phyloP scores from a whole-genome alignment of 2,888 invertebrate species.

The Drosophila putrida region DNA sequence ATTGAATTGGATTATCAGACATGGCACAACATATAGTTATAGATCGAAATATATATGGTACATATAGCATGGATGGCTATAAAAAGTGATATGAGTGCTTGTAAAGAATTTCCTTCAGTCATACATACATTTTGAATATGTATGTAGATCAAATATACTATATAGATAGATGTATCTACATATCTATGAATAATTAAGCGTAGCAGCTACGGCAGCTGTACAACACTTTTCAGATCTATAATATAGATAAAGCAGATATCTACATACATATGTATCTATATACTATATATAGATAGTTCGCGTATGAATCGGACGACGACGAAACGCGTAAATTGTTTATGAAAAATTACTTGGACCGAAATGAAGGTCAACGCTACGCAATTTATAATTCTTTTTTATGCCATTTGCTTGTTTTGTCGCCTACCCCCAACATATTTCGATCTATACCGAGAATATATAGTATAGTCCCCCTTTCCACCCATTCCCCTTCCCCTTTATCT shows the following conservation, averaged over 20 bases:
- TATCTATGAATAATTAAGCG: constrained; percentile 76
- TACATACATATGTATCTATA: constrained; percentile 15
- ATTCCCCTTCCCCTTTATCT: neutral
- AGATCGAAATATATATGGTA: neutral
- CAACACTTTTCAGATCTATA: constrained; percentile 56
- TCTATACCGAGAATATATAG: constrained; percentile 21
- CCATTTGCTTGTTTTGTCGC: constrained; percentile 58
- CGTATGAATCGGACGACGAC: constrained; percentile 24
- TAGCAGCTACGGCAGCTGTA: constrained; percentile 69
- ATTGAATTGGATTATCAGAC: constrained; percentile 44
- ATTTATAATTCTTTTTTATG: constrained; percentile 80
- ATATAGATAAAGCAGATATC: constrained; percentile 6
- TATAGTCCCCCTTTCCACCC: neutral
- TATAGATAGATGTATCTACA: constrained; percentile 10
- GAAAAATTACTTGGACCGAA: constrained; percentile 80
- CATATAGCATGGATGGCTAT: constrained; percentile 3
- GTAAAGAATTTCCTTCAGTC: constrained; percentile 31
- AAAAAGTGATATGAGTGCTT: constrained; percentile 26
- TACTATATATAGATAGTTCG: constrained; percentile 26
- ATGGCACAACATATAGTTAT: constrained; percentile 9
- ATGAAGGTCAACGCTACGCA: constrained; percentile 81
- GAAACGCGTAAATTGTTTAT: constrained; percentile 80
- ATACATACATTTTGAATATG: neutral
- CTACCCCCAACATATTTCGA: constrained; percentile 35
- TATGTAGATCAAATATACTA: neutral